phyloP scores from a whole-genome alignment of 2,888 invertebrate genomes.

The Leptinotarsa peninsularis region DNA sequence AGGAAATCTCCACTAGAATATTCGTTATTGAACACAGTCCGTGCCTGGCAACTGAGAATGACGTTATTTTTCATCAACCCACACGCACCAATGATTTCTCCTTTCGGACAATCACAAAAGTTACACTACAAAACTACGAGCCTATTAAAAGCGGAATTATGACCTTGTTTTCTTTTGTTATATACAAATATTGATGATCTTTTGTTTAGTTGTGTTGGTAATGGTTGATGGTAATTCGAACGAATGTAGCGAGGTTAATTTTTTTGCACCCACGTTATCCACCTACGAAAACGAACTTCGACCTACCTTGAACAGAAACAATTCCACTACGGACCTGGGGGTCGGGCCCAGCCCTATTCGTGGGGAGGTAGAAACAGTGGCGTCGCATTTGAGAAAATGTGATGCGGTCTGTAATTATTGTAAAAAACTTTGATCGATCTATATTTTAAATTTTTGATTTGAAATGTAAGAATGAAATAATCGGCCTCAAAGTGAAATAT shows the following conservation, averaged over 20 bases:
- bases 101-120: conserved; percentile 11
- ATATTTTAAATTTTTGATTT: too few species aligned
- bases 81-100: conserved; percentile 12
- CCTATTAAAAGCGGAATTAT: conserved; percentile 13
- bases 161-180: conserved; percentile 21
- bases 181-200: conserved; percentile 20
- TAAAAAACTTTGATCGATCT: too few species aligned
- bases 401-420: too few species aligned
- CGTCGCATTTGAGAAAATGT: background rate
- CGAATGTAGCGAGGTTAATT: conserved; percentile 28
- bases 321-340: conserved; percentile 33
- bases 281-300: conserved; percentile 38
- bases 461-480: too few species aligned
- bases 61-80: conserved; percentile 5
- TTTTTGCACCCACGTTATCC: conserved; percentile 38
- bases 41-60: background rate
- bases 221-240: conserved; percentile 22
- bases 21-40: background rate
- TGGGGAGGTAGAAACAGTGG: conserved; percentile 22
- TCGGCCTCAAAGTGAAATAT: too few species aligned
- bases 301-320: conserved; percentile 35
- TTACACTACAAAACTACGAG: conserved; percentile 16
- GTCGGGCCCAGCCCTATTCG: conserved; percentile 32
- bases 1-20: too few species aligned
- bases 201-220: conserved; percentile 19